A percentile compares a stretch with the other conserved stretches of the same genome.
Conservation (phyloP, 2,888 invertebrate genomes). For the Phytoseiulus persimilis region DNA sequence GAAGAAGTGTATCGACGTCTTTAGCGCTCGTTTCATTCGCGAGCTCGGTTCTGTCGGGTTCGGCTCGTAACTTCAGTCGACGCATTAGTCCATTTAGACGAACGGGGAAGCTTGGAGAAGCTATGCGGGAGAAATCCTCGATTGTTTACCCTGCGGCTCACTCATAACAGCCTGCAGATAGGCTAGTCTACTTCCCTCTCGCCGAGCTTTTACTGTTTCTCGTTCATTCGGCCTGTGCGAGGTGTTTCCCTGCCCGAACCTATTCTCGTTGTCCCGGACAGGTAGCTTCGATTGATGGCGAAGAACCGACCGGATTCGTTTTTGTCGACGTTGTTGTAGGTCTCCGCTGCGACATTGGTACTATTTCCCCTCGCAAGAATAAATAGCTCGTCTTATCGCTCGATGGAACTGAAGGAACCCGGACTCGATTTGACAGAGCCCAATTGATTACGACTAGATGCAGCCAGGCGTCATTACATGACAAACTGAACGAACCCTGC, state of each 20-base stretch:
- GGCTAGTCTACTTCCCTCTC: neutral
- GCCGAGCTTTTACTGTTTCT: neutral
- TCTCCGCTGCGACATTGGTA: neutral
- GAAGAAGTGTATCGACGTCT: neutral
- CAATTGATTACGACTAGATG: neutral
- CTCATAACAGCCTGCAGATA: neutral
- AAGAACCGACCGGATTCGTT: neutral
- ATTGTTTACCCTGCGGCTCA: neutral
- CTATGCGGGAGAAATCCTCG: neutral
- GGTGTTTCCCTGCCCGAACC: neutral
- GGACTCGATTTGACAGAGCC: neutral
- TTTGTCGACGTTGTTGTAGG: neutral
- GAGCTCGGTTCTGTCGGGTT: neutral
- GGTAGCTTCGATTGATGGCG: neutral
- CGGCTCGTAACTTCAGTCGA: neutral
- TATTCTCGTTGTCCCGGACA: neutral
- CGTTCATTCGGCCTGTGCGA: neutral
- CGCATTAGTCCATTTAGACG: neutral
- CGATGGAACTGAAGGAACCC: neutral
- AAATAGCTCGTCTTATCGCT: constrained; percentile 5
- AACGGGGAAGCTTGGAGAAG: neutral
- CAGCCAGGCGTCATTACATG: constrained; percentile 5
- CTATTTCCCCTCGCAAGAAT: neutral
- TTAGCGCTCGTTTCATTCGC: neutral
- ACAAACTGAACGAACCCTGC: neutral